A percentile compares a stretch with the other conserved stretches of the same genome.
These are phyloP conservation scores for Marcusenius ussheri DNA, from an alignment of 2,113 vertebrate genomes.

Conservation along the genomic window DNA sequence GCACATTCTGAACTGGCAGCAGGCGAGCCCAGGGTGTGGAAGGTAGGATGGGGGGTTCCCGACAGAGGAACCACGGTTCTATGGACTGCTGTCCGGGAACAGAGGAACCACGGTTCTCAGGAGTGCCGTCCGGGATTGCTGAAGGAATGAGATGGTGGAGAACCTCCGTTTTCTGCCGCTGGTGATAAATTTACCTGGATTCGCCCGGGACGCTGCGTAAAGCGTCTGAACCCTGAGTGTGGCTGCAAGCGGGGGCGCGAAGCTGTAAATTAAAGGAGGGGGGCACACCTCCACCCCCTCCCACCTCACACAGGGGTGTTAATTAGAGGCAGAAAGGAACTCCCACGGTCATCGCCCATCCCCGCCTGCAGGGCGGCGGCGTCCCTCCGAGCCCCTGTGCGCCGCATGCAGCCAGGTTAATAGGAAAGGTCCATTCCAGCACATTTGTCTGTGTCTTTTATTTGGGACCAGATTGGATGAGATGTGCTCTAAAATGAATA, in stretches of 20 bases:
- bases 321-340: constrained; percentile 17
- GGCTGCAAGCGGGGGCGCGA: not conserved
- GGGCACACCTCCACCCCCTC: not conserved
- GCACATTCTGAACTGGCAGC: constrained; percentile 24
- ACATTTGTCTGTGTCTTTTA: constrained; percentile 2
- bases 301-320: constrained; percentile 7
- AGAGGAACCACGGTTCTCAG: no score
- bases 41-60: not conserved
- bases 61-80: not conserved
- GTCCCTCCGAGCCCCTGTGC: not conserved
- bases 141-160: not conserved
- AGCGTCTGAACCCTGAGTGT: not conserved
- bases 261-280: constrained; percentile 15
- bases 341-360: not conserved
- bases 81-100: not conserved
- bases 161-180: not conserved
- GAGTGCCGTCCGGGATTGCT: not conserved
- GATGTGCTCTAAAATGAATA: not conserved
- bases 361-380: not conserved
- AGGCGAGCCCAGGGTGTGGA: not conserved
- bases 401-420: not conserved
- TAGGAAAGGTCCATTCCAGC: not conserved
- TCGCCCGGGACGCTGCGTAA: not conserved
- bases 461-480: not conserved
- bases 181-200: constrained; percentile 12